phyloP scores from a whole-genome alignment of 2,113 vertebrate genomes.

The Sinocyclocheilus maitianheensis region DNA sequence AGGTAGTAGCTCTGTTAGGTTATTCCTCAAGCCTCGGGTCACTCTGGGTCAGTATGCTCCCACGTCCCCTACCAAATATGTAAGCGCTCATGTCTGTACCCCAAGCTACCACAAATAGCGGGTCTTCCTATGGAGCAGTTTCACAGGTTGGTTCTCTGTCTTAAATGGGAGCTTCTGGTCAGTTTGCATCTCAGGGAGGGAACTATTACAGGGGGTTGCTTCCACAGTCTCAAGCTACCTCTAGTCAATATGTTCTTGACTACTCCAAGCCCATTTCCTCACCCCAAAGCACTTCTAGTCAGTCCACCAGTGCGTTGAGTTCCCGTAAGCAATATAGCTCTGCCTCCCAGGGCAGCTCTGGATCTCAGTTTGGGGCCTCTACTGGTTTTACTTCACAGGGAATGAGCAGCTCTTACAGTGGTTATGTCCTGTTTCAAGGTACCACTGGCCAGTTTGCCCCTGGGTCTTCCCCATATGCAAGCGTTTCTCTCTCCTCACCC shows the following conservation, averaged over 20 bases:
- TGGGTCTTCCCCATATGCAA: no score
- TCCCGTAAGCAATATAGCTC: background rate
- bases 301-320: background rate
- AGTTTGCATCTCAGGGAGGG: no score
- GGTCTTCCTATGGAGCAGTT: no score
- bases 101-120: background rate
- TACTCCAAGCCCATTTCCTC: background rate
- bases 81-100: background rate
- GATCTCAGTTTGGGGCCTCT: no score
- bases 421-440: no score
- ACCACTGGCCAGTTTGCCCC: no score
- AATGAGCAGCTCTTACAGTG: background rate
- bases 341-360: background rate
- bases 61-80: background rate
- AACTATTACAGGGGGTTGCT: no score
- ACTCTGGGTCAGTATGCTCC: background rate
- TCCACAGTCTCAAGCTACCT: background rate
- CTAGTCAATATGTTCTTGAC: background rate
- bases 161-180: no score
- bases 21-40: background rate
- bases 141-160: no score
- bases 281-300: background rate
- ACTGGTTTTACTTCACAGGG: no score
- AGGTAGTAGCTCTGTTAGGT: background rate
- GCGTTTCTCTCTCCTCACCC: no score